Evolutionary conservation across 2,888 invertebrate genomes (phyloP).

Genomic region (Gisinianus flammeolus): DNA sequence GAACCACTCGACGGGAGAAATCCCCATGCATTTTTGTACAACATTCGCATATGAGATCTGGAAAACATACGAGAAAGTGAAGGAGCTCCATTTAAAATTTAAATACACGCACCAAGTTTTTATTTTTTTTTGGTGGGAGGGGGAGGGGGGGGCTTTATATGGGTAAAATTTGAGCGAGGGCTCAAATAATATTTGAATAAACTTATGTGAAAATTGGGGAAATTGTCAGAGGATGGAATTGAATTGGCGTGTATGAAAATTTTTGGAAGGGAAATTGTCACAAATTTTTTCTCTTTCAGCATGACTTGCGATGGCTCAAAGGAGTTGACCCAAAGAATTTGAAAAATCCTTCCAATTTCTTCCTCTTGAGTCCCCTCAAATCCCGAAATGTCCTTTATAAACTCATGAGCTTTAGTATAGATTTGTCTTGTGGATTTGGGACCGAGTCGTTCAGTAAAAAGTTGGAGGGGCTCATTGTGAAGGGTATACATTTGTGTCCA

Average conservation of each 20-base stretch:
- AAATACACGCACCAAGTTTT: no score
- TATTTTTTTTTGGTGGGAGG: no score
- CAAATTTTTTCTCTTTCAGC: not conserved
- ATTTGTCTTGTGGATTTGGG: not conserved
- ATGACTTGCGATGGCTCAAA: constrained; percentile 15
- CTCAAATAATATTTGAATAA: no score
- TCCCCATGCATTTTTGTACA: constrained; percentile 21
- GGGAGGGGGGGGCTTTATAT: no score
- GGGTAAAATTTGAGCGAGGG: no score
- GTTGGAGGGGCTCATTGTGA: not conserved
- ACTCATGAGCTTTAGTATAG: constrained; percentile 1
- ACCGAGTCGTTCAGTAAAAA: not conserved
- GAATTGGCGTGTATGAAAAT: not conserved
- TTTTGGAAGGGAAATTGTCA: not conserved
- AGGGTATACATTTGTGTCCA: constrained; percentile 3
- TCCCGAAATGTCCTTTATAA: not conserved
- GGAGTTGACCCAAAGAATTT: constrained; percentile 31
- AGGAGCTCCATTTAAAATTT: no score
- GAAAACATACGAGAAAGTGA: not conserved
- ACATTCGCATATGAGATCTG: constrained; percentile 18
- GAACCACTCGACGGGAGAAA: constrained; percentile 13
- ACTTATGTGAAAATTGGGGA: no score
- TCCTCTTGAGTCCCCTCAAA: not conserved
- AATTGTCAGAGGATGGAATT: no score
- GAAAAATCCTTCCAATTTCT: constrained; percentile 11